These are phyloP conservation scores for Crematogaster levior DNA, from an alignment of 2,888 invertebrate genomes.

Conservation along the genomic window DNA sequence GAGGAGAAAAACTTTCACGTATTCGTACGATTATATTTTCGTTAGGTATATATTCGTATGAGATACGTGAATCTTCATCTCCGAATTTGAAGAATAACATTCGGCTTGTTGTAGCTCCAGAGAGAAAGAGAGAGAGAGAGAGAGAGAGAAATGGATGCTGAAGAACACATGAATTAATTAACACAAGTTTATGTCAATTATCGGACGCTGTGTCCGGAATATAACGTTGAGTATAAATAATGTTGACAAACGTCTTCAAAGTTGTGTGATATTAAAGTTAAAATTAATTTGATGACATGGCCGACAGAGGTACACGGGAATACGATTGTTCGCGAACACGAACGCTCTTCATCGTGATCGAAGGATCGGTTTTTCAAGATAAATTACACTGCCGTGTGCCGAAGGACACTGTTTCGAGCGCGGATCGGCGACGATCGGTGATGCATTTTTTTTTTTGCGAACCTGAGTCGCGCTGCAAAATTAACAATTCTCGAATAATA, in stretches of 20 bases:
- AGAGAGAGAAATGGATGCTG: conserved; percentile 53
- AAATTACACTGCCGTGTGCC: conserved; percentile 73
- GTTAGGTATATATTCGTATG: background rate
- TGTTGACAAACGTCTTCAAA: conserved; percentile 33
- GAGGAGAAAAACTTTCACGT: background rate
- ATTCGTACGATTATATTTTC: conserved; percentile 11
- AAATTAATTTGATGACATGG: conserved; percentile 29
- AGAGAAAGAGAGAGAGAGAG: too few relatives aligned
- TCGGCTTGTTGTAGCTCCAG: background rate
- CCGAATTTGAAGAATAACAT: background rate
- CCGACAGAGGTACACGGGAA: background rate
- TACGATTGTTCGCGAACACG: conserved; percentile 54
- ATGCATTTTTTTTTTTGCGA: conserved; percentile 11
- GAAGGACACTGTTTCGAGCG: conserved; percentile 72
- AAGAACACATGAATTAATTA: conserved; percentile 54
- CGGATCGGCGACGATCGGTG: conserved; percentile 42
- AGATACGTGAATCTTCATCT: background rate
- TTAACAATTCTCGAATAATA: background rate
- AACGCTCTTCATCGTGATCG: conserved; percentile 71
- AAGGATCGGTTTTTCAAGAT: conserved; percentile 63
- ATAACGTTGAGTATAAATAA: conserved; percentile 22
- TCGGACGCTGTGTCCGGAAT: conserved; percentile 54
- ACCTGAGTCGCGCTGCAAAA: background rate
- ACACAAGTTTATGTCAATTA: conserved; percentile 71
- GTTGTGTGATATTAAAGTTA: conserved; percentile 39